phyloP scores from a whole-genome alignment of 2,888 invertebrate genomes.

The Phyllotreta striolata region DNA sequence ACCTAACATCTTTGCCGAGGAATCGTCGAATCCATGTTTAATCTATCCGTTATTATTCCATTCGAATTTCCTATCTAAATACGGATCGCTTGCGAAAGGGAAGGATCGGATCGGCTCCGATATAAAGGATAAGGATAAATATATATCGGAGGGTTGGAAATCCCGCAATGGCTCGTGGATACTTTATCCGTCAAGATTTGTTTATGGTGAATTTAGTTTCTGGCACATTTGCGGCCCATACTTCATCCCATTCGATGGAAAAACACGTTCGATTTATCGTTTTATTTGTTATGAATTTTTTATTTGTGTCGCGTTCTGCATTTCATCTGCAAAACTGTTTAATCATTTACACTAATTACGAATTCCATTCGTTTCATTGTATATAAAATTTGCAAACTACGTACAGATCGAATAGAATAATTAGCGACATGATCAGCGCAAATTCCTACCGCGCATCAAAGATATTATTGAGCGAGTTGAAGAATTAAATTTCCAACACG shows the following conservation, averaged over 20 bases:
- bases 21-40: constrained; percentile 13
- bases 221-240: constrained; percentile 2
- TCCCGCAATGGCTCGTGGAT: constrained; percentile 21
- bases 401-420: too few relatives aligned
- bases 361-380: too few relatives aligned
- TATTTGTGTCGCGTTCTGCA: too few relatives aligned
- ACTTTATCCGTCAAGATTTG: constrained; percentile 20
- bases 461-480: too few relatives aligned
- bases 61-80: constrained; percentile 30
- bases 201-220: constrained; percentile 22
- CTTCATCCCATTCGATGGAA: constrained; percentile 1
- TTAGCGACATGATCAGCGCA: too few relatives aligned
- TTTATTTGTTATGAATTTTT: background rate
- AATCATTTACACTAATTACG: too few relatives aligned
- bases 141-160: constrained; percentile 13
- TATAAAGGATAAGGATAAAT: constrained; percentile 24
- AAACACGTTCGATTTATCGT: constrained; percentile 4
- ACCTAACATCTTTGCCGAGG: constrained; percentile 11
- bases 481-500: too few relatives aligned
- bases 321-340: too few relatives aligned
- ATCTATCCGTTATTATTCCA: constrained; percentile 26
- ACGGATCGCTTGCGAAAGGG: constrained; percentile 23
- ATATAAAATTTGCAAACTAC: too few relatives aligned
- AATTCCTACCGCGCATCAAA: too few relatives aligned
- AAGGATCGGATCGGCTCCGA: constrained; percentile 15